These are phyloP conservation scores for Synergus laeviventris DNA, from an alignment of 2,888 invertebrate species.

Conservation along the genomic window DNA sequence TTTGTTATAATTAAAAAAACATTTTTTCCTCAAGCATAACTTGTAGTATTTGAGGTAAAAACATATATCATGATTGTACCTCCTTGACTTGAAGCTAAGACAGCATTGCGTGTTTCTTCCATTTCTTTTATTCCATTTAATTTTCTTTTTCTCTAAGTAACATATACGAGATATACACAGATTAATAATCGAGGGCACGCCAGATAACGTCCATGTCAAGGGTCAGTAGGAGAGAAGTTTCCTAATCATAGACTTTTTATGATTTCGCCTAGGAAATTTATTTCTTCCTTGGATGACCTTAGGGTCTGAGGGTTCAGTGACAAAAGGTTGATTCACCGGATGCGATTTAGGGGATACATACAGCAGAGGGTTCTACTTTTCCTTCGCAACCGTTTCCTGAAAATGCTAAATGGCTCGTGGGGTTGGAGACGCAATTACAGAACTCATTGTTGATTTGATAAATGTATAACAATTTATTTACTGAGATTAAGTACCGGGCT, in stretches of 20 bases:
- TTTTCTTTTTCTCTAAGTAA: conserved; percentile 2
- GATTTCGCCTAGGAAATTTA: background rate
- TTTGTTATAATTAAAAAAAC: too few species aligned
- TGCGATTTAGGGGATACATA: background rate
- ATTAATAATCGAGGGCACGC: background rate
- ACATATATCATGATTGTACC: background rate
- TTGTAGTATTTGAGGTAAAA: too few species aligned
- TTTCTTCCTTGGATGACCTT: background rate
- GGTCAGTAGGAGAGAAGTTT: background rate
- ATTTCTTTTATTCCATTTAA: background rate
- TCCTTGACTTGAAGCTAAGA: background rate
- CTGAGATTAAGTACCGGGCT: background rate
- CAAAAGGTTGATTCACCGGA: background rate
- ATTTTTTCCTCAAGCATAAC: too few species aligned
- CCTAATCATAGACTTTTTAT: background rate
- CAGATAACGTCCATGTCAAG: background rate
- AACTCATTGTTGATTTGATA: background rate
- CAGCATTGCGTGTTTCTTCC: background rate
- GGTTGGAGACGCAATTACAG: background rate
- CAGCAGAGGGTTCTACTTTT: background rate
- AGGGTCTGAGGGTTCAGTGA: background rate
- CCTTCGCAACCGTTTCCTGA: background rate
- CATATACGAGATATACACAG: background rate
- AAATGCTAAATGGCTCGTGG: background rate
- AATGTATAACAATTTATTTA: background rate